Evolutionary conservation across 1,140 invertebrate species (phyloP), one percentile per base, ranked within the genome.

Genomic region (Theocolax elegans): DNA sequence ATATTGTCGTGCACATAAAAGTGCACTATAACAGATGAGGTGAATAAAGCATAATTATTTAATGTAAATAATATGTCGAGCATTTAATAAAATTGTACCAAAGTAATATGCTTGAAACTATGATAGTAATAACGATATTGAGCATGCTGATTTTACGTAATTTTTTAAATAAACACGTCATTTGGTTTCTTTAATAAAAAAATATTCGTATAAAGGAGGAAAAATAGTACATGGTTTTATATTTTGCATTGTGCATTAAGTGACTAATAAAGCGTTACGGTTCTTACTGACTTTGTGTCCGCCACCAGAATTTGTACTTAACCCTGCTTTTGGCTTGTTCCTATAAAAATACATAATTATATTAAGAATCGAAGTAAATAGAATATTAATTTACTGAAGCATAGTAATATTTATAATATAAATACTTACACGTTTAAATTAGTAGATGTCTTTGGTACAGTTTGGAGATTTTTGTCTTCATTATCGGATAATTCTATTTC

Each of bases 241-340:
- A 25, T 56, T 76, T 76, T 75, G 74, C 73, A 75, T 74, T 78
- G 78, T 82, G 78, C 79, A 75, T 85, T 85, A 84, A 85, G 76
- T 83, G 83, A 83, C 81, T 85, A 85, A 85, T 77, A 83, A 83
- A 88, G 86, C 87, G 89, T 90, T 88, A 89, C 88, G 90, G 91
- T 93, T 94, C 93, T 95, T 95, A 95, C 94, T 95, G 93, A 95
- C 93, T 95, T 95, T 95, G 92, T 91, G 91, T 89, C 92, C 89
- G 88, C 89, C 88, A 90, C 91, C 91, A 89, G 90, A 89, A 89
- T 91, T 92, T 83, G 84, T 85, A 88, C 87, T 88, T 85, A 88
- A 85, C 84, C 85, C 85, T 85, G 85, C 81, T 80, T 86, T 86
- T 85, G 83, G 81, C 79, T 85, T 85, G 83, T 83, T 85, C 79